Evolutionary conservation across 2,797 vertebrate species (phyloP), one percentile per base, ranked within the genome.

Genomic region (Apodemus agrarius): DNA sequence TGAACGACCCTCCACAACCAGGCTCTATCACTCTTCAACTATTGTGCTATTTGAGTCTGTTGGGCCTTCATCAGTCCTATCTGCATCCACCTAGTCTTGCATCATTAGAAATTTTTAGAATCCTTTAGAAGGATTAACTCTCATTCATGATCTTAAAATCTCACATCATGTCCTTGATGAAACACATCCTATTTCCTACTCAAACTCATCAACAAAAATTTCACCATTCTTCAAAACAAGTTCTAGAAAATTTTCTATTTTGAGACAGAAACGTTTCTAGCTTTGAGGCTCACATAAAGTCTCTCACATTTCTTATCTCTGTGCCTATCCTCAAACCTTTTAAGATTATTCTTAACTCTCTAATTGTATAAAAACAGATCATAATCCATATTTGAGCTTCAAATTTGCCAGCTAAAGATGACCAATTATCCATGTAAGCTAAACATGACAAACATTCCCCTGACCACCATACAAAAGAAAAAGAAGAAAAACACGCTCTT

Each of bases 1-100:
- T 21, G 59, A 12, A 8, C 3, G 6, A 22, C 22, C 10, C 16
- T 78, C 59, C 0, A 5, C n/a, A 3, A 6, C 6, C 1, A n/a
- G n/a, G 9, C 11, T 21, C 63, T 1, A 63, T 0, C 4, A 2
- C 11, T 14, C 13, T n/a, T 87, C 49, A 49, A 13, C 43, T 19
- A 9, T 22, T 9, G 1, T 43, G 57, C 1, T 37, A 59, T 43
- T 34, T 43, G 1, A 12, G 11, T 14, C 57, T 24, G 52, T 11
- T 65, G 26, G 17, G 43, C 46, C 17, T 80, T 61, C 14, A 26
- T 26, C 31, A 37, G 9, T 24, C 37, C 37, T 63, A 54, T 4
- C 24, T 40, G 3, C 49, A 26, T 40, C n/a, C 13, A 67, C 52
- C 61, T 69, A n/a, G 5, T 34, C 26, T 9, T 31, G 12, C 19